These are phyloP conservation scores for Cyclopterus lumpus DNA, from an alignment of 2,797 vertebrate genomes.

Conservation along the genomic window DNA sequence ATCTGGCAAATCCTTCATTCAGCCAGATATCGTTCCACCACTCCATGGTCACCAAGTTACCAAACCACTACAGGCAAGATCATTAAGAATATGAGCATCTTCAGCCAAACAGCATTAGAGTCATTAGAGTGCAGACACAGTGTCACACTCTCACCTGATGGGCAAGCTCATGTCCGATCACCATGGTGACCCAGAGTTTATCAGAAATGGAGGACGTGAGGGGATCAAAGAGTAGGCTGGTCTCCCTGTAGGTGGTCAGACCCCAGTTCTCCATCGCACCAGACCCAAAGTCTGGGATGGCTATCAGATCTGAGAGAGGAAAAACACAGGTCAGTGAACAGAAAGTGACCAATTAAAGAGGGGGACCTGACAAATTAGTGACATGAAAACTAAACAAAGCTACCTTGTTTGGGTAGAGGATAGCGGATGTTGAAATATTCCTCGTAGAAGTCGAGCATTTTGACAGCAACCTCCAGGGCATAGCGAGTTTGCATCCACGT, in stretches of 20 bases:
- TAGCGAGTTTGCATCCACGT: slow-evolving; percentile 85
- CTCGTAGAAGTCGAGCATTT: slow-evolving; percentile 87
- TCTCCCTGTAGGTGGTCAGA: slow-evolving; percentile 86
- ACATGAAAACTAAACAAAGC: neutral
- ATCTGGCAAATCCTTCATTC: slow-evolving; percentile 88
- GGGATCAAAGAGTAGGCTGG: slow-evolving; percentile 84
- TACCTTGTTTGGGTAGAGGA: slow-evolving; percentile 86
- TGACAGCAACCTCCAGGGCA: slow-evolving; percentile 83
- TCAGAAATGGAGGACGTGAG: slow-evolving; percentile 84
- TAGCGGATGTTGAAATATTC: slow-evolving; percentile 86
- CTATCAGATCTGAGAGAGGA: slow-evolving; percentile 83
- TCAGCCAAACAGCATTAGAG: neutral
- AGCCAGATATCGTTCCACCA: slow-evolving; percentile 90
- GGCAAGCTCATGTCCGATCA: slow-evolving; percentile 87
- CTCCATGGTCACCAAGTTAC: slow-evolving; percentile 89
- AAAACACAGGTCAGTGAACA: neutral
- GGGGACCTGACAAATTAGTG: neutral
- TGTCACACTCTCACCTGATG: slow-evolving; percentile 81
- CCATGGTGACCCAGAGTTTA: slow-evolving; percentile 85
- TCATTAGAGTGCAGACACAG: neutral
- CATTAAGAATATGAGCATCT: neutral
- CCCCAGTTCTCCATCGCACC: slow-evolving; percentile 91
- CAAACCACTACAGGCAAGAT: slow-evolving; percentile 84
- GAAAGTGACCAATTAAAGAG: neutral
- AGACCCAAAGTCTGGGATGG: slow-evolving; percentile 85